These are phyloP conservation scores for Mus spicilegus DNA, from an alignment of 2,113 vertebrate species.

Conservation along the genomic window DNA sequence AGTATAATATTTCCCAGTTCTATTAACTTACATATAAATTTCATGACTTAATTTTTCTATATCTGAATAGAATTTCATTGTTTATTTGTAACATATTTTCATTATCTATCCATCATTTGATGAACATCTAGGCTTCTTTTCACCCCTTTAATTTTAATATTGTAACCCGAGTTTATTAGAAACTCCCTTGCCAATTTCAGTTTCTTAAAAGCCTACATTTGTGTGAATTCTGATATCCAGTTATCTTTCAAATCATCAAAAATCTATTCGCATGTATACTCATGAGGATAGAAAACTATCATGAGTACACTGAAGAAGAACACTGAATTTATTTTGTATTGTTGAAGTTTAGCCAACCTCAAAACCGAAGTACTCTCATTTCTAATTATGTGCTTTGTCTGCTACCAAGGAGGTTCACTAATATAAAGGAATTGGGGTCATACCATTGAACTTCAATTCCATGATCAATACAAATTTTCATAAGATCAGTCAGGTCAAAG, in stretches of 20 bases:
- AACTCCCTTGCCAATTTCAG: background rate
- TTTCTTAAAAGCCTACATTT: constrained; percentile 15
- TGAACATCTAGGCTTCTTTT: background rate
- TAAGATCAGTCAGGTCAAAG: background rate
- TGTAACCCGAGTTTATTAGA: background rate
- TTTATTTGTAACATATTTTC: background rate
- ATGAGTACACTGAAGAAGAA: constrained; percentile 35
- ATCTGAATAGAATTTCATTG: background rate
- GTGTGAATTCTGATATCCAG: background rate
- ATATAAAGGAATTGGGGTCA: background rate
- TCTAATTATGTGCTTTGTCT: background rate
- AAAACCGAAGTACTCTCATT: background rate
- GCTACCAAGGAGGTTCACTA: background rate
- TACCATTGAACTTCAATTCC: background rate
- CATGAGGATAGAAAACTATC: background rate
- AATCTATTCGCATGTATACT: background rate
- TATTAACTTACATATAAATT: background rate
- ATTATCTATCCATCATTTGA: background rate
- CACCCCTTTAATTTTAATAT: background rate
- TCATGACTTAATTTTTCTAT: background rate
- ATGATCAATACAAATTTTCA: background rate
- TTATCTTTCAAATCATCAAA: background rate
- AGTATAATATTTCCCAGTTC: background rate
- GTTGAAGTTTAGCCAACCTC: background rate
- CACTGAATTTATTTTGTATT: background rate